A percentile compares a stretch with the other conserved stretches of the same genome.
phyloP scores from a whole-genome alignment of 2,113 vertebrate genomes.

The Gallinago media region DNA sequence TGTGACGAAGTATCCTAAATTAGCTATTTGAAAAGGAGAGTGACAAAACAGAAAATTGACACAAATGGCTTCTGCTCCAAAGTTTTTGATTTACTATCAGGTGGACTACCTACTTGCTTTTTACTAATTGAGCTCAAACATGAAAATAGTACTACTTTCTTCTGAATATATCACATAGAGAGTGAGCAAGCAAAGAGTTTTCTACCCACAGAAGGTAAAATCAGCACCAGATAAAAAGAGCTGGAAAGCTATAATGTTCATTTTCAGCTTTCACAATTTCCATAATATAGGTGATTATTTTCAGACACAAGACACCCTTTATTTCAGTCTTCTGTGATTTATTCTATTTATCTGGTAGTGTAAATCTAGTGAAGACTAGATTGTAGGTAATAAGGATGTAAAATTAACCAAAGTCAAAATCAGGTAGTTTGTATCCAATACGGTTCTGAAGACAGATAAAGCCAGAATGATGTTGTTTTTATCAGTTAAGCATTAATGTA shows the following conservation, averaged over 20 bases:
- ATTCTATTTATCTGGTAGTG: neutral
- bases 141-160: neutral
- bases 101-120: neutral
- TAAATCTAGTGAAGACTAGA: neutral
- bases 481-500: neutral
- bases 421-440: neutral
- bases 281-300: neutral
- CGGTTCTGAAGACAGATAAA: neutral
- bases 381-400: neutral
- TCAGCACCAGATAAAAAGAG: neutral
- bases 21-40: conserved; percentile 30
- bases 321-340: neutral
- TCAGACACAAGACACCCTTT: neutral
- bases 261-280: conserved; percentile 31
- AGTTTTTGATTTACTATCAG: conserved; percentile 20
- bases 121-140: neutral
- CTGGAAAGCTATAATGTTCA: neutral
- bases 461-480: neutral
- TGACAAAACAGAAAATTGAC: conserved; percentile 44
- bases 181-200: neutral
- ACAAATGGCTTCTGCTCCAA: conserved; percentile 7
- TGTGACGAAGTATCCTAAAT: neutral
- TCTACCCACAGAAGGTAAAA: neutral
- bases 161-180: neutral
- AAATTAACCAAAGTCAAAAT: neutral